Conservation (phyloP, 2,888 invertebrate species). For the Nephrotoma appendiculata region DNA sequence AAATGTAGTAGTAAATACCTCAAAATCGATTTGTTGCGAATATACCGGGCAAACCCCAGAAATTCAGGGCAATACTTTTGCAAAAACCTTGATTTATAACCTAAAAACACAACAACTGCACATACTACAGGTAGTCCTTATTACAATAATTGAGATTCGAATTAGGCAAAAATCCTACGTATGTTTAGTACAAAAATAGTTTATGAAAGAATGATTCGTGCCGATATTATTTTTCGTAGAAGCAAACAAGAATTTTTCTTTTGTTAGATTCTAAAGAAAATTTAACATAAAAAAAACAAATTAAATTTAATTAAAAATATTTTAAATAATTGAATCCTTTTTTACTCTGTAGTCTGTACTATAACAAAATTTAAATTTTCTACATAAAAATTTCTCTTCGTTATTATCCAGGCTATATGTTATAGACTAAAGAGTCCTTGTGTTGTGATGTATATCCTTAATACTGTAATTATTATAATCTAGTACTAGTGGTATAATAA, state of each 20-base stretch:
- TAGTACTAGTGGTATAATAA: too few relatives aligned
- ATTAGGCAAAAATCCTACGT: too few relatives aligned
- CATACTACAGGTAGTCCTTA: background rate
- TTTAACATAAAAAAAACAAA: background rate
- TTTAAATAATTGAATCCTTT: background rate
- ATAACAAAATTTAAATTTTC: background rate
- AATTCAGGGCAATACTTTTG: background rate
- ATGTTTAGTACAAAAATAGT: background rate
- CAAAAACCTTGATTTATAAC: background rate
- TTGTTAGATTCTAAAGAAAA: background rate
- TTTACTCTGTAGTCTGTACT: background rate
- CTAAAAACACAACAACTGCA: too few relatives aligned
- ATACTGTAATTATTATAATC: background rate
- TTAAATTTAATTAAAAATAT: background rate
- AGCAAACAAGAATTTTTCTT: background rate
- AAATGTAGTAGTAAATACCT: too few relatives aligned
- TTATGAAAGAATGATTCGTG: background rate
- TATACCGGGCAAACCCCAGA: too few relatives aligned
- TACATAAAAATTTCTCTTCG: background rate
- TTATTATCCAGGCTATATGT: background rate
- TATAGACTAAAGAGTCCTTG: background rate
- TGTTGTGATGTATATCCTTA: background rate
- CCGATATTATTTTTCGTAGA: background rate
- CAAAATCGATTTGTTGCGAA: too few relatives aligned
- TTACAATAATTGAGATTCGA: too few relatives aligned